Evolutionary conservation across 2,113 vertebrate species (phyloP).

Genomic region (Corythornis cristatus): DNA sequence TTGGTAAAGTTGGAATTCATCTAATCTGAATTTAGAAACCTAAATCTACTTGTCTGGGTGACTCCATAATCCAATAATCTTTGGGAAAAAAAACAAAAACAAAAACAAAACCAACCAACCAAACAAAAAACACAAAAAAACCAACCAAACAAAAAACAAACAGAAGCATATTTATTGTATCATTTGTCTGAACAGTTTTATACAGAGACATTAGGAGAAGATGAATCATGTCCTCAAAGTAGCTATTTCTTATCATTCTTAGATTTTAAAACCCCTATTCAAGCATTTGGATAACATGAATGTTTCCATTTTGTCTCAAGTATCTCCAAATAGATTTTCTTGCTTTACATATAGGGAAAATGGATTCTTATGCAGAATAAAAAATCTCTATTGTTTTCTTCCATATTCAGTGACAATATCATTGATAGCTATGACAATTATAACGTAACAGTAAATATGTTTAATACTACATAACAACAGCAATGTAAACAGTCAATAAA

Average conservation of each 20-base stretch:
- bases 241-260: background rate
- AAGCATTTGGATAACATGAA: background rate
- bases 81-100: background rate
- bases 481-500: background rate
- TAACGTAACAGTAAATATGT: background rate
- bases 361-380: background rate
- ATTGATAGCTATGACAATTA: background rate
- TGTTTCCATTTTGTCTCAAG: background rate
- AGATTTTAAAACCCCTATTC: background rate
- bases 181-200: background rate
- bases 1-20: background rate
- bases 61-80: background rate
- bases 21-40: background rate
- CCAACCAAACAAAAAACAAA: background rate
- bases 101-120: no score
- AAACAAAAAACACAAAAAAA: no score
- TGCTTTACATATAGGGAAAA: background rate
- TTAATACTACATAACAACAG: background rate
- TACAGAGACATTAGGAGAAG: background rate
- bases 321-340: background rate
- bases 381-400: background rate
- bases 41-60: background rate
- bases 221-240: background rate
- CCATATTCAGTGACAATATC: background rate
- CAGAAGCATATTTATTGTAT: background rate